These are phyloP conservation scores for Motacilla alba DNA, from an alignment of 2,113 vertebrate genomes.

Conservation along the genomic window DNA sequence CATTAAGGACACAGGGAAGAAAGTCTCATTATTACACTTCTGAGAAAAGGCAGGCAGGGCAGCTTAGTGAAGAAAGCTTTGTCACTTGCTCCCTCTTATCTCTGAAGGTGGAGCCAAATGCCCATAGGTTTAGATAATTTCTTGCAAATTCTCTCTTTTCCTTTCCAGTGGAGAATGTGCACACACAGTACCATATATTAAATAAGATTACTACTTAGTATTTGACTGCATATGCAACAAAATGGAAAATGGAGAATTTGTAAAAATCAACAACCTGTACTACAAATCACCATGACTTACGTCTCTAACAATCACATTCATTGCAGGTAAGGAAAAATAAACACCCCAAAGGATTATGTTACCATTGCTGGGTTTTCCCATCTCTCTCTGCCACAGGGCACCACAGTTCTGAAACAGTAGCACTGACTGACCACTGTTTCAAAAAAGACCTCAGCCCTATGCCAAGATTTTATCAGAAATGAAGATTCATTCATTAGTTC, in stretches of 20 bases:
- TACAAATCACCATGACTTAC: not conserved
- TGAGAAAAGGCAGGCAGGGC: not conserved
- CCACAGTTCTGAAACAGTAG: not conserved
- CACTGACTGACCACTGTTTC: not conserved
- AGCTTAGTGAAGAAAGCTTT: not conserved
- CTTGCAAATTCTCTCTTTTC: not conserved
- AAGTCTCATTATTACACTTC: not conserved
- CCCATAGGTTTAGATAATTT: rapidly evolving
- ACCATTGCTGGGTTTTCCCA: not conserved
- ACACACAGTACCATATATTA: not conserved
- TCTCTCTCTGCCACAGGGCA: not conserved
- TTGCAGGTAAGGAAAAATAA: not conserved
- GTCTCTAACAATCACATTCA: not conserved
- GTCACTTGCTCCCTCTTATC: not conserved
- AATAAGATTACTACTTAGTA: not conserved
- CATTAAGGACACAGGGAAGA: not conserved
- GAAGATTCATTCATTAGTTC: not conserved
- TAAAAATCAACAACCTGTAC: not conserved
- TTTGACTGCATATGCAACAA: not conserved
- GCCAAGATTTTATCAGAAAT: not conserved
- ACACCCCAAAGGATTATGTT: not conserved
- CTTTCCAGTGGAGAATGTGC: not conserved
- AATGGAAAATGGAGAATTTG: not conserved
- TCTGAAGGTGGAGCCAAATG: constrained; percentile 51
- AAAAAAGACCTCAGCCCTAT: not conserved